Evolutionary conservation across 2,797 vertebrate species (phyloP).

Genomic region (Pangasius mekongensis): DNA sequence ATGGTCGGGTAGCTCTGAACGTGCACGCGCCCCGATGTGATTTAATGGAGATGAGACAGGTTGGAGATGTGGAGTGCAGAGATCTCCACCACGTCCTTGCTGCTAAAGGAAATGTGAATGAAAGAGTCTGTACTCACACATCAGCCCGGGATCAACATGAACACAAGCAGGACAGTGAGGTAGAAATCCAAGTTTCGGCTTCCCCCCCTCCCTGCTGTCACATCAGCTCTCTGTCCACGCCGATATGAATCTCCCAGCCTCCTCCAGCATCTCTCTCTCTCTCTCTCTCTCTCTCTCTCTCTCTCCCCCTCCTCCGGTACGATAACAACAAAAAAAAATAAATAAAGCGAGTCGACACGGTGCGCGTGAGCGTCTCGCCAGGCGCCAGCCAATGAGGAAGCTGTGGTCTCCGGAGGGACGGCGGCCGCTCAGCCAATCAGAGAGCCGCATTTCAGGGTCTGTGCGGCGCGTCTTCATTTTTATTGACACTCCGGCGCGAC

Average conservation of each 20-base stretch:
- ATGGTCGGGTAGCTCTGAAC: neutral
- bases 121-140: slow-evolving; percentile 68
- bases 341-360: slow-evolving; percentile 69
- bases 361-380: slow-evolving; percentile 70
- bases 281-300: slow-evolving; percentile 63
- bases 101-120: neutral
- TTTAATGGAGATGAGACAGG: neutral
- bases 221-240: slow-evolving; percentile 40
- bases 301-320: slow-evolving; percentile 65
- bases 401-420: slow-evolving; percentile 35
- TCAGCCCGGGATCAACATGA: slow-evolving; percentile 55
- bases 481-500: slow-evolving; percentile 73
- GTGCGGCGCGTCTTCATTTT: slow-evolving; percentile 69
- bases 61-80: neutral
- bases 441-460: slow-evolving; percentile 59
- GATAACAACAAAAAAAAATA: slow-evolving; percentile 76
- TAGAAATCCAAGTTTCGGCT: slow-evolving; percentile 21
- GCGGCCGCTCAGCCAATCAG: slow-evolving; percentile 63
- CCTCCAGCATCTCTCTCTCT: slow-evolving; percentile 61
- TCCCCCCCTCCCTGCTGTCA: slow-evolving; percentile 23
- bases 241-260: slow-evolving; percentile 50
- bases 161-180: slow-evolving; percentile 44
- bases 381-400: slow-evolving; percentile 67
- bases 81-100: neutral
- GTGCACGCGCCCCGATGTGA: neutral